These are phyloP conservation scores for Neosilurus hyrtlii DNA, from an alignment of 2,797 vertebrate genomes.

Conservation along the genomic window DNA sequence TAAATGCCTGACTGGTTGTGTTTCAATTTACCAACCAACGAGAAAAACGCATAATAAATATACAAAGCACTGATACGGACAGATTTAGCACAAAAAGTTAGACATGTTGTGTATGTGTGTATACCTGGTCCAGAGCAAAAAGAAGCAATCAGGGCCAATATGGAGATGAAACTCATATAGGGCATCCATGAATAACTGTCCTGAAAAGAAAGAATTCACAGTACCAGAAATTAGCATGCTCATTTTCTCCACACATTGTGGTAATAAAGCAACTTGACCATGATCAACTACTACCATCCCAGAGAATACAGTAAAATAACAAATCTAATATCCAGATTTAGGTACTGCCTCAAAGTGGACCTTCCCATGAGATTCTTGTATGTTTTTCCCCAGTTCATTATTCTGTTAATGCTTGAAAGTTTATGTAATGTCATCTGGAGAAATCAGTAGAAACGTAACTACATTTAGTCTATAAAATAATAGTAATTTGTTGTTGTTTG, in stretches of 20 bases:
- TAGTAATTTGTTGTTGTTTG: too few relatives aligned
- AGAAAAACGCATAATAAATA: background rate
- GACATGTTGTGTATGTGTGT: background rate
- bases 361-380: too few relatives aligned
- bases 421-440: too few relatives aligned
- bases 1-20: background rate
- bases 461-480: too few relatives aligned
- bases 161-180: conserved; percentile 86
- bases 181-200: conserved; percentile 80
- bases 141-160: conserved; percentile 88
- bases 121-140: conserved; percentile 97
- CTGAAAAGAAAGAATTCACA: conserved; percentile 62
- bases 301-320: background rate
- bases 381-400: too few relatives aligned
- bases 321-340: too few relatives aligned
- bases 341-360: too few relatives aligned
- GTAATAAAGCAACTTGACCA: background rate
- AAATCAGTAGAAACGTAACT: too few relatives aligned
- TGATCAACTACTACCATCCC: background rate
- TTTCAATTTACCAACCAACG: background rate
- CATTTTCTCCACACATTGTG: background rate
- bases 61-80: background rate
- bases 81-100: background rate
- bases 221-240: background rate
- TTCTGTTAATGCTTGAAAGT: too few relatives aligned